Base-by-base conservation (phyloP, 1,140 invertebrate genomes). In the Gonatopus flavifemur region DNA sequence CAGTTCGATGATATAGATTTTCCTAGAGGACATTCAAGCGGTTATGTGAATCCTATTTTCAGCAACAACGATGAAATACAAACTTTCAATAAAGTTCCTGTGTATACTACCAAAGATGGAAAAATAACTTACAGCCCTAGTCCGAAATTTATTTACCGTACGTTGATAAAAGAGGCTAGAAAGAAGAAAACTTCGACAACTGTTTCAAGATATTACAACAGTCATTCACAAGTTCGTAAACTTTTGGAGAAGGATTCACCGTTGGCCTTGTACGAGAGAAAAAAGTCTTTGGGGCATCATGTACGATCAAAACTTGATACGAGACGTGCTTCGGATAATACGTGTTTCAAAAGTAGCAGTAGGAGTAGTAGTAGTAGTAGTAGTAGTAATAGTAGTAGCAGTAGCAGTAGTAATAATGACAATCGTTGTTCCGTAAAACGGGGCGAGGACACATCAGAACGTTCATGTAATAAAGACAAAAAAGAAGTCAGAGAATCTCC, bases 61-160 rank as follows among this genome's bases (percentile, higher is more conserved):
- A 55, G 47, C 20, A 62, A 35, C 24, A 33, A 67, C 22, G 66
- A 76, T 13, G 56, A 70, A 5, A 5, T 57, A 20, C 64, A 74
- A 22, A 67, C 73, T 55, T 53, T 74, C 15, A 70, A 77, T 33
- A 66, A 63, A 36, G 72, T 78, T 57, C 75, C 76, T 40, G 66
- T 78, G 28, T 78, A 77, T 24, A 76, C 71, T 40, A 78, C 75
- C 18, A 77, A 74, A 57, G 76, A 78, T 39, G 76, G 76, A 16
- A 77, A 77, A 53, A 77, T 78, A 44, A 76, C 65, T 6, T 78
- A 77, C 43, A 77, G 76, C 49, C 75, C 74, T 13, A 77, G 77
- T 57, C 63, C 71, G 7, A 72, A 62, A 44, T 77, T 68, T 22
- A 74, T 72, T 0, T 73, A 76, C 30, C 60, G 67, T 9, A 62